These are phyloP conservation scores for Drosophila mayaguana DNA, from an alignment of 2,888 invertebrate genomes.

Conservation along the genomic window DNA sequence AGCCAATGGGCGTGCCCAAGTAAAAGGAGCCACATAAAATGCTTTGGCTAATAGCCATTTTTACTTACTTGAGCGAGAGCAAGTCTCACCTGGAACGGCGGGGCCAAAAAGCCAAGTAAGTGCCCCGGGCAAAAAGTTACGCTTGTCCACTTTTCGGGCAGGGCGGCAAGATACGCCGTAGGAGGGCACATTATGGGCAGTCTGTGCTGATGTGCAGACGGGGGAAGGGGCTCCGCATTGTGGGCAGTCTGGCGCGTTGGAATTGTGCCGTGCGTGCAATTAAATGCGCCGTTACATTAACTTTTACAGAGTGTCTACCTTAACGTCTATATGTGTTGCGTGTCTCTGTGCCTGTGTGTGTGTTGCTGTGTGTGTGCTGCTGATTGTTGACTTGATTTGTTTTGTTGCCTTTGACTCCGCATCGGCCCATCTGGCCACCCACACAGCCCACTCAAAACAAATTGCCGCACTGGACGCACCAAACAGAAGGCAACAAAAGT, in stretches of 20 bases:
- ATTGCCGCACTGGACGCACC: slow-evolving; percentile 68
- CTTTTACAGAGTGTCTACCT: slow-evolving; percentile 78
- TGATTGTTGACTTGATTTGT: slow-evolving; percentile 83
- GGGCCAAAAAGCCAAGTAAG: slow-evolving; percentile 79
- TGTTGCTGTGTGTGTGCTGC: slow-evolving; percentile 59
- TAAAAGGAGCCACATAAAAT: slow-evolving; percentile 75
- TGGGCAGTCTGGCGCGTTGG: slow-evolving; percentile 40
- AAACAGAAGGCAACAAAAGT: slow-evolving; percentile 4
- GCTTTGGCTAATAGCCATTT: slow-evolving; percentile 80
- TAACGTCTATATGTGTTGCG: slow-evolving; percentile 54
- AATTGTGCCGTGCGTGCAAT: slow-evolving; percentile 78
- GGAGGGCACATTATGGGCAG: background rate
- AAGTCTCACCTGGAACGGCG: slow-evolving; percentile 67
- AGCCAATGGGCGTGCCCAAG: slow-evolving; percentile 58
- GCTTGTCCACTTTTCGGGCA: slow-evolving; percentile 57
- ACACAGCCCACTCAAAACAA: slow-evolving; percentile 77
- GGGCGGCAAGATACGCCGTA: background rate
- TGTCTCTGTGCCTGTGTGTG: slow-evolving; percentile 31
- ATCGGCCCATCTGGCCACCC: slow-evolving; percentile 22
- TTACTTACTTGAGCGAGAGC: slow-evolving; percentile 72
- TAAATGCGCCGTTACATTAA: slow-evolving; percentile 82
- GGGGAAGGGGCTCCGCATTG: slow-evolving; percentile 2
- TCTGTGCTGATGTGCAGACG: background rate
- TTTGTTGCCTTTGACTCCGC: slow-evolving; percentile 73
- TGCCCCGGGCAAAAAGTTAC: slow-evolving; percentile 59